Conservation (phyloP, 2,113 vertebrate genomes). For the Epinephelus cyanopodus region DNA sequence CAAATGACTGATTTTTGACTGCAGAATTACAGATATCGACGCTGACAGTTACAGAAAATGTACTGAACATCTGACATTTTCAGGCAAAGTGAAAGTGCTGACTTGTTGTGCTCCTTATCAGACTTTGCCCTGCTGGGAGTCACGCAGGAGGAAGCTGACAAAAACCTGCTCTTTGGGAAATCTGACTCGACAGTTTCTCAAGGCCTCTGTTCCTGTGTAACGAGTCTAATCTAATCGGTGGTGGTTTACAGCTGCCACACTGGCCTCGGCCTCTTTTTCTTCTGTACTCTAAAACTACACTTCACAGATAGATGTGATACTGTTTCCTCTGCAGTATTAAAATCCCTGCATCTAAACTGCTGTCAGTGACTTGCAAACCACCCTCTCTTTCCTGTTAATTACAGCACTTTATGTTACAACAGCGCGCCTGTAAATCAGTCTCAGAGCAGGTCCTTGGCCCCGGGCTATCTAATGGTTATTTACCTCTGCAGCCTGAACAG, state of each 20-base stretch:
- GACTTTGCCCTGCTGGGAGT: slow-evolving; percentile 57
- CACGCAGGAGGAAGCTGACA: slow-evolving; percentile 58
- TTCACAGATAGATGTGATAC: neutral
- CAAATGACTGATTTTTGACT: too few relatives aligned
- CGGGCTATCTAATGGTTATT: neutral
- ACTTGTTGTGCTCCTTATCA: slow-evolving; percentile 20
- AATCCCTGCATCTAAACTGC: neutral
- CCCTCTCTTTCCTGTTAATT: neutral
- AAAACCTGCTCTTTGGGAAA: slow-evolving; percentile 57
- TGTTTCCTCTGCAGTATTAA: neutral
- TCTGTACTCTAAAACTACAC: neutral
- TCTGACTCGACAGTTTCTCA: slow-evolving; percentile 72
- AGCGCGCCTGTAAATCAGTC: neutral
- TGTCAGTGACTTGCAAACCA: neutral
- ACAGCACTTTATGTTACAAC: neutral
- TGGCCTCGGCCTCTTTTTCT: neutral
- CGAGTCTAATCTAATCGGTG: slow-evolving; percentile 4
- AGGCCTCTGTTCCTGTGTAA: slow-evolving; percentile 53
- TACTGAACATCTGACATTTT: neutral
- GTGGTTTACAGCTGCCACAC: neutral
- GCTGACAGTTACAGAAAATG: neutral
- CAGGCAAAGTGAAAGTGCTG: slow-evolving; percentile 25
- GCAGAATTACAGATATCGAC: neutral
- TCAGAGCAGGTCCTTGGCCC: neutral
- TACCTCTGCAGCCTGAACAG: neutral